Base-by-base conservation (phyloP, 2,797 vertebrate species). In the Parambassis ranga region DNA sequence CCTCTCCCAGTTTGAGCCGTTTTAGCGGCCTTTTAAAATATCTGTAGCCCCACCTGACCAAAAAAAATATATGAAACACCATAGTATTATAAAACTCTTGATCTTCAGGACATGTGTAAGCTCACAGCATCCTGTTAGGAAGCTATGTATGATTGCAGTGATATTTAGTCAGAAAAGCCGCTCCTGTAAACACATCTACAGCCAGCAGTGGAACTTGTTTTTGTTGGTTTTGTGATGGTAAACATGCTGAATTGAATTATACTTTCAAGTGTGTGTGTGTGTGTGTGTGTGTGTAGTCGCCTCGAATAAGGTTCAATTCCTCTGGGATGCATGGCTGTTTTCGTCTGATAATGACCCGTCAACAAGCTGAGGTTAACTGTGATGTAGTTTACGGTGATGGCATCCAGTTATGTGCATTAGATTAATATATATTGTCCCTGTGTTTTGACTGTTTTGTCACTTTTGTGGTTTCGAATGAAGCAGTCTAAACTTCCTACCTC, bases 381-480 rank as follows among this genome's bases (percentile, higher is more conserved):
- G 62, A 67, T 46, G 52, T 22, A 23, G 13, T 62, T 57, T 19
- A 51, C 7, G 15, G 22, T 1, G 16, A 30, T 26, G 48, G 16
- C 41, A 39, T 44, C 49, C 18, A 16, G 13, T 52, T 61, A 50
- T 66, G 67, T 65, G 39, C 20, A 65, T 82, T 62, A 19, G 36
- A 65, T 71, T 73, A 52, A 79, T 56, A 77, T 77, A 84, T 65
- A 80, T 28, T 65, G 61, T 62, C 41, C 52, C 53, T 65, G 55
- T 71, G 71, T 85, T 87, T 84, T 76, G 66, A 86, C 85, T 82
- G 83, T 67, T 81, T 73, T 88, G 83, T 90, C 79, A 86, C 76
- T 78, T 82, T 66, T 68, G 77, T 72, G 80, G 74, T 83, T 81
- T 70, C 36, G 56, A 71, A 51, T 70, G 52, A 84, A 72, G 68